These are phyloP conservation scores for Myripristis jacobus DNA, from an alignment of 2,797 vertebrate species.

Conservation along the genomic window DNA sequence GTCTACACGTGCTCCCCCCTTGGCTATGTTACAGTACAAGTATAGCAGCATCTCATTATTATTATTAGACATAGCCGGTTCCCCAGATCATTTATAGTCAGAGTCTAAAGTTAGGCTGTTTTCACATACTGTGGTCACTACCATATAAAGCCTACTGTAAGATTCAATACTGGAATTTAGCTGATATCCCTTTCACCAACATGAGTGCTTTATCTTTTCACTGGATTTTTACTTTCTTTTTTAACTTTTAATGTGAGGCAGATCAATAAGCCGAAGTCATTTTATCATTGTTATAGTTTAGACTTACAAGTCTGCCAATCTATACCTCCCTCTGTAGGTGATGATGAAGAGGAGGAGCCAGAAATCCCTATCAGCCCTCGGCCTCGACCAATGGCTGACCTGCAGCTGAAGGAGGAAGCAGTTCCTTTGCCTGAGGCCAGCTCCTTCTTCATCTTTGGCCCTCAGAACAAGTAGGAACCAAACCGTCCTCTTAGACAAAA, in stretches of 20 bases:
- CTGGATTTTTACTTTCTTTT: slow-evolving; percentile 6
- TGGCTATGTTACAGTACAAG: slow-evolving; percentile 65
- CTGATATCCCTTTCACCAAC: background rate
- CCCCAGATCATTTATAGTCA: slow-evolving; percentile 58
- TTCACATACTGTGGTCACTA: slow-evolving; percentile 52
- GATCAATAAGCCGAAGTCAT: background rate
- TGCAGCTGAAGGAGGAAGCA: slow-evolving; percentile 96
- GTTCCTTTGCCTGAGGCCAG: slow-evolving; percentile 96
- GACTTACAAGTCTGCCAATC: background rate
- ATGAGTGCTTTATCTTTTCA: background rate
- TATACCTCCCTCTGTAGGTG: slow-evolving; percentile 81
- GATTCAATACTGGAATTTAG: background rate
- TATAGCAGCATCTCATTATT: slow-evolving; percentile 65
- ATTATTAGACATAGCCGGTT: slow-evolving; percentile 65
- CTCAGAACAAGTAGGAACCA: slow-evolving; percentile 92
- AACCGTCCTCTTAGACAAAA: background rate
- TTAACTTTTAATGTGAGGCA: background rate
- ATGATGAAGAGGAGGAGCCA: slow-evolving; percentile 97
- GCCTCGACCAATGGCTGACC: slow-evolving; percentile 94
- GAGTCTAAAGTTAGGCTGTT: slow-evolving; percentile 61
- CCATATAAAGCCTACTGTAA: slow-evolving; percentile 62
- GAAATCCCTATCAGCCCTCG: slow-evolving; percentile 94
- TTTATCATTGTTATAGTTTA: background rate
- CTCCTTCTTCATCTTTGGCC: slow-evolving; percentile 97
- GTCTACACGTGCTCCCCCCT: slow-evolving; percentile 34